These are phyloP conservation scores for Schrankia costaestrigalis DNA, from an alignment of 2,888 invertebrate species.

Conservation along the genomic window DNA sequence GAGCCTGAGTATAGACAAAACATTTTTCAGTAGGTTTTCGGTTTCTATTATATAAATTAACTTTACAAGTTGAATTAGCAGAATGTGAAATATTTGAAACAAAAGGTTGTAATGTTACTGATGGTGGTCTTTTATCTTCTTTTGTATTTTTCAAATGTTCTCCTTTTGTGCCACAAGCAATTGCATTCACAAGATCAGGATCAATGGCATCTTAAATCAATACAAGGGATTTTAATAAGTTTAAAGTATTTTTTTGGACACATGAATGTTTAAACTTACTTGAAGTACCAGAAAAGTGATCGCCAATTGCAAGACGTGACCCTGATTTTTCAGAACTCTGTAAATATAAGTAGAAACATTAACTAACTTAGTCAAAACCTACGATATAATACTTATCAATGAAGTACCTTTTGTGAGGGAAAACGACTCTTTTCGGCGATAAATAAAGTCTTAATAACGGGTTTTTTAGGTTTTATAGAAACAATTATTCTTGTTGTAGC, in stretches of 20 bases:
- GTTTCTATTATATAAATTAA: conserved; percentile 41
- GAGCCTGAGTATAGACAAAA: conserved; percentile 53
- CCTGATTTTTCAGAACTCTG: conserved; percentile 59
- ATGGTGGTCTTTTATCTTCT: conserved; percentile 38
- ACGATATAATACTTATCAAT: background rate
- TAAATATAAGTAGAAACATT: conserved; percentile 26
- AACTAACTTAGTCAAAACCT: too few relatives aligned
- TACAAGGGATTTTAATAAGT: conserved; percentile 4
- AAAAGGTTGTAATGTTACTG: conserved; percentile 35
- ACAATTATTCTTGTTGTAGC: conserved; percentile 59
- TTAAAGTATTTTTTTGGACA: too few relatives aligned
- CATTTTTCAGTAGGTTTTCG: conserved; percentile 54
- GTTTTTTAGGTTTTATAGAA: conserved; percentile 57
- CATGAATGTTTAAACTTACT: conserved; percentile 44
- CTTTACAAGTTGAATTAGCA: conserved; percentile 26
- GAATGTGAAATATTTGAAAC: conserved; percentile 43
- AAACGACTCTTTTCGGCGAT: conserved; percentile 60
- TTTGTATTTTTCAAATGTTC: conserved; percentile 32
- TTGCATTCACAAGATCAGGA: conserved; percentile 37
- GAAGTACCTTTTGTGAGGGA: conserved; percentile 51
- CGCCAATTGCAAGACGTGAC: conserved; percentile 63
- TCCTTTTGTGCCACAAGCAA: conserved; percentile 35
- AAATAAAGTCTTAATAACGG: conserved; percentile 62
- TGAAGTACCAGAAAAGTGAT: conserved; percentile 59
- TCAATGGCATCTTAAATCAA: conserved; percentile 50